These are phyloP conservation scores for Bos javanicus DNA, from an alignment of 2,113 vertebrate species.

Conservation along the genomic window DNA sequence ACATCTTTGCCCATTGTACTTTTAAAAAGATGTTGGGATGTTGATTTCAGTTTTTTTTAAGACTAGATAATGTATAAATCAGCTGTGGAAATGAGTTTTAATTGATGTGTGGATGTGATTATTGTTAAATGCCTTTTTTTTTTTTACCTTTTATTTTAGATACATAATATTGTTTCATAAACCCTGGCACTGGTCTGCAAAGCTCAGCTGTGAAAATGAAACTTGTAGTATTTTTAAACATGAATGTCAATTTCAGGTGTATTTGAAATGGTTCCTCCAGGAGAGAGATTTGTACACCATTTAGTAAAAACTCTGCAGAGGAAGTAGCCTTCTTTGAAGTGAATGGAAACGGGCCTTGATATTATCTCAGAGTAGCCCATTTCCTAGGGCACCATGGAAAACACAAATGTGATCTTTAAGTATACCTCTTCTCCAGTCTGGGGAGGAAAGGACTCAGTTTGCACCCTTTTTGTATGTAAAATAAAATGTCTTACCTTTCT, in stretches of 20 bases:
- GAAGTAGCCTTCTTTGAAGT: conserved; percentile 82
- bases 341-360: conserved; percentile 81
- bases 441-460: conserved; percentile 84
- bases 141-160: conserved; percentile 68
- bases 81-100: conserved; percentile 75
- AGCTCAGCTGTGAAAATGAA: conserved; percentile 83
- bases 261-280: conserved; percentile 85
- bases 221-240: conserved; percentile 89
- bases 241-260: conserved; percentile 90
- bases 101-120: conserved; percentile 72
- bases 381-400: conserved; percentile 82
- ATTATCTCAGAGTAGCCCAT: conserved; percentile 80
- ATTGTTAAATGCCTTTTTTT: conserved; percentile 69
- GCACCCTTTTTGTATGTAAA: conserved; percentile 95
- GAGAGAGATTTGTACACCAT: conserved; percentile 83
- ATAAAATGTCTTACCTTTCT: conserved; percentile 86
- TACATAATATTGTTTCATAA: conserved; percentile 82
- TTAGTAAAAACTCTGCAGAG: conserved; percentile 65
- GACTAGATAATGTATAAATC: conserved; percentile 67
- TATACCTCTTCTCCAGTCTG: conserved; percentile 82
- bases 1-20: conserved; percentile 60
- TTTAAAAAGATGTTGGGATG: conserved; percentile 60
- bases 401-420: conserved; percentile 83
- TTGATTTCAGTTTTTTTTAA: conserved; percentile 58
- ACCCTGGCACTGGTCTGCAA: conserved; percentile 78